Evolutionary conservation across 2,113 vertebrate genomes (phyloP).

Genomic region (Mixornis gularis): DNA sequence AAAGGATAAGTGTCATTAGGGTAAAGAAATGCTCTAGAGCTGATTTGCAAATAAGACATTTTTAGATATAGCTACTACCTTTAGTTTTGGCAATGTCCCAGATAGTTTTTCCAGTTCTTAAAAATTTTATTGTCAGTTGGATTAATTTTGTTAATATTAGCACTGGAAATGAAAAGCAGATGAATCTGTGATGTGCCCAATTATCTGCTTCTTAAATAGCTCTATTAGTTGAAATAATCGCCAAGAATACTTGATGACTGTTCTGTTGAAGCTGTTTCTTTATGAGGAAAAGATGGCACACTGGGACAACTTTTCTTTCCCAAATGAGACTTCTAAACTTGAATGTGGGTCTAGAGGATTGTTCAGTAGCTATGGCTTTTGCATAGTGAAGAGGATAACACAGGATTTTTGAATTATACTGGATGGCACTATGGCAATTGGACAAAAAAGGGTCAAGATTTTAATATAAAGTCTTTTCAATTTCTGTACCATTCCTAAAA

Average conservation of each 20-base stretch:
- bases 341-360: neutral
- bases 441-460: neutral
- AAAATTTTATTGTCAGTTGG: neutral
- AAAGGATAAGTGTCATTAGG: neutral
- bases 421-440: neutral
- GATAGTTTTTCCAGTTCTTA: neutral
- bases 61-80: neutral
- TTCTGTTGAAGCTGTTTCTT: neutral
- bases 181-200: neutral
- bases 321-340: neutral
- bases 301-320: neutral
- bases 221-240: slow-evolving; percentile 25
- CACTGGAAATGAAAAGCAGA: slow-evolving; percentile 2
- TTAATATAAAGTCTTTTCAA: neutral
- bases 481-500: neutral
- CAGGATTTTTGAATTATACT: neutral
- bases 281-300: neutral
- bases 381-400: neutral
- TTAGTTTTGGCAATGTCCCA: neutral
- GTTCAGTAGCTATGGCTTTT: neutral
- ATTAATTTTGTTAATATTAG: slow-evolving; percentile 27
- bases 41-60: neutral
- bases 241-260: neutral
- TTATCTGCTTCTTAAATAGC: slow-evolving; percentile 16
- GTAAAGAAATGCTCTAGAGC: neutral